These are phyloP conservation scores for Diachasma alloeum DNA, from an alignment of 1,140 invertebrate genomes.

Conservation along the genomic window DNA sequence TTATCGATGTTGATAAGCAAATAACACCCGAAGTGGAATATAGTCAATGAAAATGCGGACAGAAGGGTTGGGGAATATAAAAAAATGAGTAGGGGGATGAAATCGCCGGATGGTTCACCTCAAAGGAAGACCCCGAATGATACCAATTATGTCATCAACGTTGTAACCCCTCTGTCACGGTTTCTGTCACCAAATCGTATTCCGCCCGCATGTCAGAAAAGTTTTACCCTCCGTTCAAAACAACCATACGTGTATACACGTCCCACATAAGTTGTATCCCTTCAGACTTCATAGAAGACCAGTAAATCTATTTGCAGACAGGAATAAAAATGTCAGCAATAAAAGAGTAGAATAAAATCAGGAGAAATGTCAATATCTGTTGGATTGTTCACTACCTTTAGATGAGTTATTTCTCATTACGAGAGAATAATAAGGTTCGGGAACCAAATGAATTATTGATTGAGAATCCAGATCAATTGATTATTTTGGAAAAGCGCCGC, in stretches of 20 bases:
- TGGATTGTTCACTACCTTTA: too few relatives aligned
- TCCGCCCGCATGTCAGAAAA: constrained; percentile 50
- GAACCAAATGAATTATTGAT: too few relatives aligned
- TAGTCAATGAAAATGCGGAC: background rate
- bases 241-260: constrained; percentile 3
- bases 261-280: constrained; percentile 11
- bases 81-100: background rate
- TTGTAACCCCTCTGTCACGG: constrained; percentile 25
- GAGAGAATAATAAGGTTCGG: too few relatives aligned
- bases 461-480: too few relatives aligned
- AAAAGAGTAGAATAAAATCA: background rate
- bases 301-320: background rate
- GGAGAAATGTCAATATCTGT: too few relatives aligned
- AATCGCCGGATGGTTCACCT: constrained; percentile 42
- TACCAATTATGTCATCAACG: constrained; percentile 59
- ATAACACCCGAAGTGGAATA: background rate
- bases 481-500: too few relatives aligned
- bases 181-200: constrained; percentile 18
- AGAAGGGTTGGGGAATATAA: background rate
- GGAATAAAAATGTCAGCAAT: background rate
- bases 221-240: constrained; percentile 14
- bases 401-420: too few relatives aligned
- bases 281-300: background rate
- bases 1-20: background rate
- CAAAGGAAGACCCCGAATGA: constrained; percentile 56